These are phyloP conservation scores for Agrotis exclamationis DNA, from an alignment of 2,888 invertebrate species.

Conservation along the genomic window DNA sequence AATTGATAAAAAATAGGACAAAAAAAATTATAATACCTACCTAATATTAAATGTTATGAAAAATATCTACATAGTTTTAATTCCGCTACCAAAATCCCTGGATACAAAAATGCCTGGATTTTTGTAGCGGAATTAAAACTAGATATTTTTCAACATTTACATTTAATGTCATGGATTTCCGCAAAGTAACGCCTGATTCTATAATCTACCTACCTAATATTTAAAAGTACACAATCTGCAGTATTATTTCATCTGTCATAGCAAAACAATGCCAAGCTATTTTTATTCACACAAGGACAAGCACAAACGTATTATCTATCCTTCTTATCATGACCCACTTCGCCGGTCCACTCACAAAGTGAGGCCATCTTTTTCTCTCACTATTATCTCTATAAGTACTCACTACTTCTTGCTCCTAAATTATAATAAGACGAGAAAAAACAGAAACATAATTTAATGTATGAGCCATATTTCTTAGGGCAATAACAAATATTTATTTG, in stretches of 20 bases:
- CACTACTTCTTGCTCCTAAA: slow-evolving; percentile 34
- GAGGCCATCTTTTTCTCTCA: slow-evolving; percentile 29
- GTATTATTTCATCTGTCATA: background rate
- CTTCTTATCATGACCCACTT: slow-evolving; percentile 36
- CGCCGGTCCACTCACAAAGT: background rate
- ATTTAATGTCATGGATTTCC: too few species aligned
- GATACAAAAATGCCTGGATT: too few species aligned
- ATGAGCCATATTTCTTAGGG: slow-evolving; percentile 51
- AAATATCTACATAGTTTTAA: too few species aligned
- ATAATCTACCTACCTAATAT: too few species aligned
- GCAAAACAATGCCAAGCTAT: background rate
- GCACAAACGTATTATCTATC: slow-evolving; percentile 16
- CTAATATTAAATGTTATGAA: too few species aligned
- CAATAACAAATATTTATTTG: slow-evolving; percentile 66
- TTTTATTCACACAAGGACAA: slow-evolving; percentile 15
- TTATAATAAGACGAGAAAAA: slow-evolving; percentile 57
- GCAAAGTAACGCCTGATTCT: too few species aligned
- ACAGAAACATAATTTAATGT: slow-evolving; percentile 57
- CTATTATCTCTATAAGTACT: slow-evolving; percentile 33
- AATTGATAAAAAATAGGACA: too few species aligned
- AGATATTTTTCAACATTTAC: too few species aligned
- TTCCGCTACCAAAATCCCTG: too few species aligned
- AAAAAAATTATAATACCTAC: too few species aligned
- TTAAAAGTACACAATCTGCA: too few species aligned
- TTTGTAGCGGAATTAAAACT: too few species aligned